Conservation (phyloP, 1,140 invertebrate species). For the Scaptodrosophila lebanonensis region DNA sequence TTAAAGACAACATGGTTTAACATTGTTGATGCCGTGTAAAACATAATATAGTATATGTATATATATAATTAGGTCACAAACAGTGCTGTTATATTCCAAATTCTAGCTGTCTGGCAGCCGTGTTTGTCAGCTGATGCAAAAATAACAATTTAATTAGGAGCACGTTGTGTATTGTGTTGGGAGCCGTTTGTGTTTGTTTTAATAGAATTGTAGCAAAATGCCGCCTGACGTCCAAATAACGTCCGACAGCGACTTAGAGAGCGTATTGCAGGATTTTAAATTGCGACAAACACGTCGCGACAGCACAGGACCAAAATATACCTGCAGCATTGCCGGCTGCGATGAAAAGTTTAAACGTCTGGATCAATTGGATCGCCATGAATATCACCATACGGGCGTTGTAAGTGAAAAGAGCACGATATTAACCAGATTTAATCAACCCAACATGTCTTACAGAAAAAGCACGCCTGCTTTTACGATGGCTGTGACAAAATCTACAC, state of each 20-base stretch:
- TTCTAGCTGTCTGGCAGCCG: too few relatives aligned
- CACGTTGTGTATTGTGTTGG: background rate
- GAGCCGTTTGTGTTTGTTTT: background rate
- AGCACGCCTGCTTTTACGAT: slow-evolving; percentile 60
- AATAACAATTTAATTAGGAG: too few relatives aligned
- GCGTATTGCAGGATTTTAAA: slow-evolving; percentile 49
- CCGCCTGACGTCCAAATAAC: slow-evolving; percentile 37
- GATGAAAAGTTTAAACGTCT: slow-evolving; percentile 55
- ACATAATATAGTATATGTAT: too few relatives aligned
- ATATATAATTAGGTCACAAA: too few relatives aligned
- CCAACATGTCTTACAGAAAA: too few relatives aligned
- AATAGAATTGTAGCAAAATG: slow-evolving; percentile 46
- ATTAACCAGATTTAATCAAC: background rate
- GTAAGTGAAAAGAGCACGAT: slow-evolving; percentile 24
- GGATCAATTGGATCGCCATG: slow-evolving; percentile 71
- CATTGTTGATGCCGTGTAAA: too few relatives aligned
- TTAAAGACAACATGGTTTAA: too few relatives aligned
- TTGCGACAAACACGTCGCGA: slow-evolving; percentile 22
- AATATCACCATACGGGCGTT: slow-evolving; percentile 67
- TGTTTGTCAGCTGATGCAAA: too few relatives aligned
- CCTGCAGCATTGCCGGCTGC: slow-evolving; percentile 49
- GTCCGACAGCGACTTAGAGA: slow-evolving; percentile 68
- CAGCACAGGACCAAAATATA: slow-evolving; percentile 57
- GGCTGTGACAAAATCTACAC: slow-evolving; percentile 64
- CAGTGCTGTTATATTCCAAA: too few relatives aligned